phyloP scores from a whole-genome alignment of 2,888 invertebrate genomes.

The Drosophila quinaria region DNA sequence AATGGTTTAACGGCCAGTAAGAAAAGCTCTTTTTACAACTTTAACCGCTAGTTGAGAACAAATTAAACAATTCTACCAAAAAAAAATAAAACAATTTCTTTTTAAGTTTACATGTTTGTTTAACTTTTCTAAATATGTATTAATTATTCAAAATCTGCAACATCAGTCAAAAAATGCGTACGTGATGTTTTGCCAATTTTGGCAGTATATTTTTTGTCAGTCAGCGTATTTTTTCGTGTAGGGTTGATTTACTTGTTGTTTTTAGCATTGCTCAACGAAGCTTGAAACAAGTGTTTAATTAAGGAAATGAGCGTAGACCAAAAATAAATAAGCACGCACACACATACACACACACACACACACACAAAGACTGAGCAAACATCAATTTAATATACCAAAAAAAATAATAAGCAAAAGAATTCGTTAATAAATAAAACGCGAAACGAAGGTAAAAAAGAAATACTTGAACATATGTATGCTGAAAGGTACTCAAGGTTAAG shows the following conservation, averaged over 20 bases:
- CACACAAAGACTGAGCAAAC: slow-evolving; percentile 30
- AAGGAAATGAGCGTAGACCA: slow-evolving; percentile 70
- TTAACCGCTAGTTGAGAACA: not conserved
- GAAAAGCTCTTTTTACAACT: slow-evolving; percentile 5
- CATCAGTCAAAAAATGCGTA: slow-evolving; percentile 14
- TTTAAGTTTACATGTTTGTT: not conserved
- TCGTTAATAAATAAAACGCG: slow-evolving; percentile 65
- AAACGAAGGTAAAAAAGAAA: slow-evolving; percentile 29
- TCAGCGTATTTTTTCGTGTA: slow-evolving; percentile 29
- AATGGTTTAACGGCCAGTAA: slow-evolving; percentile 7
- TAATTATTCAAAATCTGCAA: not conserved
- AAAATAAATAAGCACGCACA: slow-evolving; percentile 54
- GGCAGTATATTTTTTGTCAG: slow-evolving; percentile 31
- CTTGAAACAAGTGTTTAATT: slow-evolving; percentile 82
- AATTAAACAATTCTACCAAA: not conserved
- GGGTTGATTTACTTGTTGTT: slow-evolving; percentile 19
- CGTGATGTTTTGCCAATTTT: slow-evolving; percentile 40
- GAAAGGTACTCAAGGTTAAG: slow-evolving; percentile 81
- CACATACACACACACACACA: slow-evolving; percentile 11
- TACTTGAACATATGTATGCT: slow-evolving; percentile 54
- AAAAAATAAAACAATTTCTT: not conserved
- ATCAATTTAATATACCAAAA: slow-evolving; percentile 56
- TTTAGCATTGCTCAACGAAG: slow-evolving; percentile 64
- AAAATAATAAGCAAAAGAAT: slow-evolving; percentile 53
- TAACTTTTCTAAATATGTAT: not conserved